Percentiles rank a stretch among this genome's conserved stretches.
Conservation (phyloP, 2,113 vertebrate species). For the Myocastor coypus region DNA sequence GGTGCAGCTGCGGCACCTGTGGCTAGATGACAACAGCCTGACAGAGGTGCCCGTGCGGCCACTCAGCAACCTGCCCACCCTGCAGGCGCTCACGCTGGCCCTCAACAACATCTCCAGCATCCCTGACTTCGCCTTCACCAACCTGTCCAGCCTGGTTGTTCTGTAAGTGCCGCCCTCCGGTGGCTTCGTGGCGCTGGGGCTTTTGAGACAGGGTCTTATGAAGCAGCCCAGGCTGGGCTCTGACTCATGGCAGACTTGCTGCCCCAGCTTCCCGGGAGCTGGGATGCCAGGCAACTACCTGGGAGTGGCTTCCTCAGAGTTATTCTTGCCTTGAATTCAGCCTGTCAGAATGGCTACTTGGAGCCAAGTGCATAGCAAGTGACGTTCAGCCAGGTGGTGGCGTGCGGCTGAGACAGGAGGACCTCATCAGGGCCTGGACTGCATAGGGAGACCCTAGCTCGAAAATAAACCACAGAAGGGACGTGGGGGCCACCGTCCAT, state of each 20-base stretch:
- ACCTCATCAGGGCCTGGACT: neutral
- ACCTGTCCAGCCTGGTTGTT: constrained; percentile 97
- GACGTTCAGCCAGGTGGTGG: neutral
- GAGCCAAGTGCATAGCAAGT: neutral
- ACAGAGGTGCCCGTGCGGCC: constrained; percentile 93
- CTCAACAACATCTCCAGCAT: constrained; percentile 96
- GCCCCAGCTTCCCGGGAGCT: neutral
- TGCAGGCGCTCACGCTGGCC: constrained; percentile 96
- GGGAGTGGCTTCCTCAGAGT: neutral
- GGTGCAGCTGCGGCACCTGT: constrained; percentile 95
- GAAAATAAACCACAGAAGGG: neutral
- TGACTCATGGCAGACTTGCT: neutral
- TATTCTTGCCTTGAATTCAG: neutral
- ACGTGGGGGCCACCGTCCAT: too few species aligned
- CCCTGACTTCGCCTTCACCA: constrained; percentile 95
- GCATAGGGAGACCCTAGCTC: neutral
- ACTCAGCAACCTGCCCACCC: constrained; percentile 93
- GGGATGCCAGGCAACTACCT: neutral
- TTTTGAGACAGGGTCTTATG: neutral
- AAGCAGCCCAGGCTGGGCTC: neutral
- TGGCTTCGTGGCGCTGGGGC: accelerated
- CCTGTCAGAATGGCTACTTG: neutral
- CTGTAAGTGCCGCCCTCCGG: constrained; percentile 90
- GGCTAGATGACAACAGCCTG: constrained; percentile 98
- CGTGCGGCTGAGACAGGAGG: neutral